Conservation (phyloP, 2,113 vertebrate genomes). For the Lepus timidus region DNA sequence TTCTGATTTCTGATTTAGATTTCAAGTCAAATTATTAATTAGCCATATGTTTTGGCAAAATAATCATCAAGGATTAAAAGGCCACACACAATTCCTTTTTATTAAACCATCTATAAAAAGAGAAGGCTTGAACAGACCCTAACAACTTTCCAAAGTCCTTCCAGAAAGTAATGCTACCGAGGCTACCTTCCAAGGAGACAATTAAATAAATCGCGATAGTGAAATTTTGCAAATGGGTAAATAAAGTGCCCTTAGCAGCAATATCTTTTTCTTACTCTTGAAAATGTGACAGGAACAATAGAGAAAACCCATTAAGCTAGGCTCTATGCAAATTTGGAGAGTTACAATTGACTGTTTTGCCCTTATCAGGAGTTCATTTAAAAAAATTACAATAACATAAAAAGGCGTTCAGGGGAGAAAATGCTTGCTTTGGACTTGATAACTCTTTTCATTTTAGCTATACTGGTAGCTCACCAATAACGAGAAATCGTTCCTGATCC, state of each 20-base stretch:
- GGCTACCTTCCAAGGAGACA: constrained; percentile 50
- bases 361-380: constrained; percentile 37
- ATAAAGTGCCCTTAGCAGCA: constrained; percentile 29
- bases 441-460: not conserved
- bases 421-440: not conserved
- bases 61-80: constrained; percentile 36
- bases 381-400: constrained; percentile 52
- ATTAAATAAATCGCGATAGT: not conserved
- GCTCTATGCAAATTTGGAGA: constrained; percentile 54
- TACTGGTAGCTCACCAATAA: not conserved
- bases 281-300: constrained; percentile 39
- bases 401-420: constrained; percentile 7
- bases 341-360: constrained; percentile 31
- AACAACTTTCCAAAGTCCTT: constrained; percentile 48
- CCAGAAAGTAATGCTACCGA: constrained; percentile 10
- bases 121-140: not conserved
- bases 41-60: not conserved
- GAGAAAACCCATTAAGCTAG: constrained; percentile 34
- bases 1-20: constrained; percentile 37
- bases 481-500: constrained; percentile 25
- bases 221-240: constrained; percentile 45
- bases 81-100: constrained; percentile 36
- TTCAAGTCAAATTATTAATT: constrained; percentile 62
- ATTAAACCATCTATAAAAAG: not conserved
- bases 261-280: constrained; percentile 58